These are phyloP conservation scores for Latrodectus geometricus DNA, from an alignment of 1,140 invertebrate species.

Conservation along the genomic window DNA sequence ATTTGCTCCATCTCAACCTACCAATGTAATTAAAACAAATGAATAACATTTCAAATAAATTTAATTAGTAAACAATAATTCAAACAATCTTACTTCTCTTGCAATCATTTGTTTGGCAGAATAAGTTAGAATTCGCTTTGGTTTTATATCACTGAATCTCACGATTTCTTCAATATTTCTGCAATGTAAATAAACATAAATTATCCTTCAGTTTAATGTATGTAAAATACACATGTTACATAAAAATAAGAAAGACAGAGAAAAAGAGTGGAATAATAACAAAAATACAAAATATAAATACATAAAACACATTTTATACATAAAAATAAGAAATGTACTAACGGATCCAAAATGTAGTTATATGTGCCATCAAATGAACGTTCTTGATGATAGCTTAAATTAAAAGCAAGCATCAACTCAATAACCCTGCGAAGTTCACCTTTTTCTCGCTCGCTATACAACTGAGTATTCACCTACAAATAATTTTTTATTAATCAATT, in stretches of 20 bases:
- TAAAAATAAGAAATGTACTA: slow-evolving; percentile 68
- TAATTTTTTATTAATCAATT: too few relatives aligned
- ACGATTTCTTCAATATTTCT: slow-evolving; percentile 73
- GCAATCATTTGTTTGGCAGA: slow-evolving; percentile 82
- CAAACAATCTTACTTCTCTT: slow-evolving; percentile 75
- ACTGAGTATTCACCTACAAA: slow-evolving; percentile 76
- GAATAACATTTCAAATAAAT: too few relatives aligned
- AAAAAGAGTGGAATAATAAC: too few relatives aligned
- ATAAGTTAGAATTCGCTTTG: slow-evolving; percentile 73
- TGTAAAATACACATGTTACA: too few relatives aligned
- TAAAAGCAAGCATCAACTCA: slow-evolving; percentile 88
- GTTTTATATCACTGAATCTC: slow-evolving; percentile 70
- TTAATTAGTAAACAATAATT: too few relatives aligned
- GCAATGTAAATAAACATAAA: slow-evolving; percentile 42
- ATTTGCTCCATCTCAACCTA: too few relatives aligned
- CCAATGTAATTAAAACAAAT: too few relatives aligned
- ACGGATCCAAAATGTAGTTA: slow-evolving; percentile 85
- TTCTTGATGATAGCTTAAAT: slow-evolving; percentile 86
- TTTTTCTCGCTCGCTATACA: slow-evolving; percentile 83
- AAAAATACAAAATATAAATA: too few relatives aligned
- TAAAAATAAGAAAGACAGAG: too few relatives aligned
- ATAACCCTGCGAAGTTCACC: slow-evolving; percentile 79
- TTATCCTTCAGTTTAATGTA: too few relatives aligned
- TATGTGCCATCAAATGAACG: slow-evolving; percentile 82
- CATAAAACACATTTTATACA: too few relatives aligned